phyloP scores from a whole-genome alignment of 2,113 vertebrate genomes.

The Catharus fuscescens region DNA sequence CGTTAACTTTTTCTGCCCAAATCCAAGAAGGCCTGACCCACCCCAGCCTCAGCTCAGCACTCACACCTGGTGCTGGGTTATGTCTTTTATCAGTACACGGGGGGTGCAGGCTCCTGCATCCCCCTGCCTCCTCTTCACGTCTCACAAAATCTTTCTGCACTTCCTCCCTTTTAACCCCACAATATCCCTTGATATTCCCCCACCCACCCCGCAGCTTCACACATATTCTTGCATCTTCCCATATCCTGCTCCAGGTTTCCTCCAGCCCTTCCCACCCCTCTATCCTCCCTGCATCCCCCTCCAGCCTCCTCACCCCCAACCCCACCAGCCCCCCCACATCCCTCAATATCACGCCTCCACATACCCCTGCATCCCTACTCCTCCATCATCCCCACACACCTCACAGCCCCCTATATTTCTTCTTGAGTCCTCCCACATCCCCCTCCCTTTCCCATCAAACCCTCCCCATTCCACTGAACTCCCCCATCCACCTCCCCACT shows the following conservation, averaged over 20 bases:
- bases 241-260: not conserved
- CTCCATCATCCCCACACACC: not conserved
- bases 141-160: no score
- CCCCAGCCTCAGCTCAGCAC: not conserved
- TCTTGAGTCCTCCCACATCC: not conserved
- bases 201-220: not conserved
- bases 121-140: not conserved
- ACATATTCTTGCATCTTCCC: not conserved
- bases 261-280: not conserved
- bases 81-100: not conserved
- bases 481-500: not conserved
- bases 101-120: not conserved
- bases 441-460: not conserved
- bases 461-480: not conserved
- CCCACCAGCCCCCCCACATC: not conserved
- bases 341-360: not conserved
- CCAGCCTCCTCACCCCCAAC: not conserved
- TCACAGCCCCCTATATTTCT: not conserved
- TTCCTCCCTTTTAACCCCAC: not conserved
- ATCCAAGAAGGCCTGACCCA: not conserved
- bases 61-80: fast-evolving
- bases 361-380: not conserved
- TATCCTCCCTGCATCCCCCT: not conserved
- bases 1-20: not conserved
- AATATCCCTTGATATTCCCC: no score